A percentile compares a stretch with the other conserved stretches of the same genome.
phyloP scores from a whole-genome alignment of 2,888 invertebrate genomes.

The Stenoptilia bipunctidactyla region DNA sequence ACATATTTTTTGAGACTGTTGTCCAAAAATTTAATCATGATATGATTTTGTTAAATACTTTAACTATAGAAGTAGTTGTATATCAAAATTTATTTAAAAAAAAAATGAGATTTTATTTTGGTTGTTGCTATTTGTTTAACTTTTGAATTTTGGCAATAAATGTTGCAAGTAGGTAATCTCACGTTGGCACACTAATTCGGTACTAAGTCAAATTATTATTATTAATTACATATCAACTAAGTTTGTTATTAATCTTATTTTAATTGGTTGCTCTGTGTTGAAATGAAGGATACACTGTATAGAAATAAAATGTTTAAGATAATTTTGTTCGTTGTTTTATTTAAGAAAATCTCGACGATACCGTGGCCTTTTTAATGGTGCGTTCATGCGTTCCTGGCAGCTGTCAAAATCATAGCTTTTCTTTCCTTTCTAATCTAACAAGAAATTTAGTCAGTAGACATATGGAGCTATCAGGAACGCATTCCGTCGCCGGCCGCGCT shows the following conservation, averaged over 20 bases:
- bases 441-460: too few species aligned
- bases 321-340: slow-evolving; percentile 24
- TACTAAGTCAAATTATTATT: slow-evolving; percentile 56
- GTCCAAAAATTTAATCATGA: slow-evolving; percentile 51
- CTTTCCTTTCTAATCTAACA: too few species aligned
- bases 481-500: too few species aligned
- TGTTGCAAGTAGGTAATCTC: slow-evolving; percentile 27
- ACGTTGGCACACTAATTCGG: slow-evolving; percentile 15
- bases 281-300: slow-evolving; percentile 54
- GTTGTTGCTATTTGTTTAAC: slow-evolving; percentile 45
- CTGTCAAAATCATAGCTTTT: too few species aligned
- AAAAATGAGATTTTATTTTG: slow-evolving; percentile 43
- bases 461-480: too few species aligned
- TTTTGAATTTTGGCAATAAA: slow-evolving; percentile 25
- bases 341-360: too few species aligned
- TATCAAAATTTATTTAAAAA: slow-evolving; percentile 56
- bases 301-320: slow-evolving; percentile 17
- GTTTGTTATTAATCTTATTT: slow-evolving; percentile 61
- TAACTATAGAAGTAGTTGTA: slow-evolving; percentile 31
- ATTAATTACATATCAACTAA: slow-evolving; percentile 64
- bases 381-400: too few species aligned
- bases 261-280: slow-evolving; percentile 64
- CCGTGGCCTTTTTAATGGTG: too few species aligned
- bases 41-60: slow-evolving; percentile 39
- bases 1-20: slow-evolving; percentile 67